These are phyloP conservation scores for Dendropsophus ebraccatus DNA, from an alignment of 2,113 vertebrate species.

Conservation along the genomic window DNA sequence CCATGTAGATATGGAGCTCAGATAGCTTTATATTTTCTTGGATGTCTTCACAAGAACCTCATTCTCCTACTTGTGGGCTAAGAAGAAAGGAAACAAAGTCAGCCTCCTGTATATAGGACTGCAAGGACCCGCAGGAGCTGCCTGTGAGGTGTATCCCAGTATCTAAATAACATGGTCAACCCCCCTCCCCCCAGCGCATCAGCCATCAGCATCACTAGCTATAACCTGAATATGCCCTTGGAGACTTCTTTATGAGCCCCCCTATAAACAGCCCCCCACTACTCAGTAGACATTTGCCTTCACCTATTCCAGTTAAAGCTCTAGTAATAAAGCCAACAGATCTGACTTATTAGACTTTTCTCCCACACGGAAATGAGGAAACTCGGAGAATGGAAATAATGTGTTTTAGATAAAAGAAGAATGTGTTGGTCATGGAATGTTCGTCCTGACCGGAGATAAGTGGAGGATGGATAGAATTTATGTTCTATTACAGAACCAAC, in stretches of 20 bases:
- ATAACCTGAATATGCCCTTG: no score
- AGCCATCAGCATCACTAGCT: no score
- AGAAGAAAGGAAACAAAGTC: no score
- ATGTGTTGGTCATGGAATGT: constrained; percentile 9
- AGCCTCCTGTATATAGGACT: background rate
- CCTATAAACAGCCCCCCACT: no score
- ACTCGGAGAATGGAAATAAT: background rate
- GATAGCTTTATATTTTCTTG: background rate
- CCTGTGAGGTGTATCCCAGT: no score
- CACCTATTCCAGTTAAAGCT: no score
- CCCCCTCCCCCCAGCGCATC: no score
- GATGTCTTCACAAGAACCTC: background rate
- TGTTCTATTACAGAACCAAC: background rate
- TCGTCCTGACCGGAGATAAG: background rate
- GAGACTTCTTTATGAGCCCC: no score
- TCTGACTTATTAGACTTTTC: background rate
- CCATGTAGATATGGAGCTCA: background rate
- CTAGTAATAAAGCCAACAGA: background rate
- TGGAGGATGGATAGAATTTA: background rate
- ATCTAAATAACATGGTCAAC: no score
- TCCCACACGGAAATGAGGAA: background rate
- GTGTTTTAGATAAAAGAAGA: constrained; percentile 6
- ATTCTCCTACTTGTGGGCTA: background rate
- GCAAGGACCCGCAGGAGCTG: no score
- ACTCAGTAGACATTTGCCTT: no score